phyloP scores from a whole-genome alignment of 2,888 invertebrate genomes.

The Drosophila parthenogenetica region DNA sequence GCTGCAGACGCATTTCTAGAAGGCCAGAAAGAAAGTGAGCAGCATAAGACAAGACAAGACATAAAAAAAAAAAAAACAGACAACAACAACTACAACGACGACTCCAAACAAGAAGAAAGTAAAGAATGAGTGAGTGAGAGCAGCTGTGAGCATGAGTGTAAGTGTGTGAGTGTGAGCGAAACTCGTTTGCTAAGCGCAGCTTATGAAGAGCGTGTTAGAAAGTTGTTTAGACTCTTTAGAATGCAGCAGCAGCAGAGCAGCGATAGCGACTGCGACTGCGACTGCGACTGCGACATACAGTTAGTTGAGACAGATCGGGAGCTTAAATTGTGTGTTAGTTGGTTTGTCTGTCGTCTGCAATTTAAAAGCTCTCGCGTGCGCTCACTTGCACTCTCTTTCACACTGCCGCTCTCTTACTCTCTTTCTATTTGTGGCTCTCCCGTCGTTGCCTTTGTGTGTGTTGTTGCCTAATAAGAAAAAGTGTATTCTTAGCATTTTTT shows the following conservation, averaged over 20 bases:
- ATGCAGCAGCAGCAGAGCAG: slow-evolving; percentile 39
- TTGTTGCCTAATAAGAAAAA: slow-evolving; percentile 61
- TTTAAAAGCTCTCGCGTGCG: slow-evolving; percentile 33
- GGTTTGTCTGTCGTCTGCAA: slow-evolving; percentile 31
- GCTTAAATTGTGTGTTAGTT: slow-evolving; percentile 60
- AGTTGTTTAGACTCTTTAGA: slow-evolving; percentile 57
- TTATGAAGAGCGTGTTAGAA: slow-evolving; percentile 51
- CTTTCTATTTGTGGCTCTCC: neutral
- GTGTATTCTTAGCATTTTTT: slow-evolving; percentile 57
- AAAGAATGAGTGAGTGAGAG: slow-evolving; percentile 16
- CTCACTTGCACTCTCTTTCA: slow-evolving; percentile 21
- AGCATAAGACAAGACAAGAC: slow-evolving; percentile 24
- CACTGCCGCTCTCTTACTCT: neutral
- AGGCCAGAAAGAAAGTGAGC: slow-evolving; percentile 60
- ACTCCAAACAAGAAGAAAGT: slow-evolving; percentile 52
- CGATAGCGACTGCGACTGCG: neutral
- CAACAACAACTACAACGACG: neutral
- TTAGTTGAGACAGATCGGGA: slow-evolving; percentile 39
- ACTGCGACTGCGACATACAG: slow-evolving; percentile 27
- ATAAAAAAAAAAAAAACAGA: slow-evolving; percentile 2
- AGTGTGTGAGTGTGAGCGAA: slow-evolving; percentile 32
- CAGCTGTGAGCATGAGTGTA: neutral
- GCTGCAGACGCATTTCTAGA: slow-evolving; percentile 52
- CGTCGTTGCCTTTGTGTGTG: neutral
- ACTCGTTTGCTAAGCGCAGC: slow-evolving; percentile 56